phyloP scores from a whole-genome alignment of 1,140 invertebrate genomes.

The Aphelinus certus region DNA sequence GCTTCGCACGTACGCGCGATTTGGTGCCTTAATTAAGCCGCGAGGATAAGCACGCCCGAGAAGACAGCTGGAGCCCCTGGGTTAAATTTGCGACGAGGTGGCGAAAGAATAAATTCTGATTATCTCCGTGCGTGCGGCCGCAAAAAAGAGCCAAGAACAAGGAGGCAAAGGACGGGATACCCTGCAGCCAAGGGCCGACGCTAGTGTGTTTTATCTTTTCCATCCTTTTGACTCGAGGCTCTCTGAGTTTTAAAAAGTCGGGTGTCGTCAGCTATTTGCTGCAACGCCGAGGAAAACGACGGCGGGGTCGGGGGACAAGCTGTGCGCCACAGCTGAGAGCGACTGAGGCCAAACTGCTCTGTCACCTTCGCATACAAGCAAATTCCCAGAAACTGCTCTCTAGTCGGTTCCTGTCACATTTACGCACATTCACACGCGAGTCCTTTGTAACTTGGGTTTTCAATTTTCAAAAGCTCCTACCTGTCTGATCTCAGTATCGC shows the following conservation, averaged over 20 bases:
- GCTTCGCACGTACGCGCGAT: background rate
- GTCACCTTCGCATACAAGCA: too few relatives aligned
- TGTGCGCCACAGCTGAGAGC: too few relatives aligned
- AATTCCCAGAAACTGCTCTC: too few relatives aligned
- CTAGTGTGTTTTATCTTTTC: background rate
- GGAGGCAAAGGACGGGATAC: background rate
- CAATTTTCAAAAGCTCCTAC: too few relatives aligned
- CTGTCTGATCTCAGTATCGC: too few relatives aligned
- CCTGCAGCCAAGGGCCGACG: background rate
- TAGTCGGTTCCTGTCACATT: too few relatives aligned
- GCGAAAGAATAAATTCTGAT: slow-evolving; percentile 22
- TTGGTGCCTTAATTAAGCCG: slow-evolving; percentile 28
- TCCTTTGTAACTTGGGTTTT: too few relatives aligned
- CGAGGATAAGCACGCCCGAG: background rate
- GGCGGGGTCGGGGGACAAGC: too few relatives aligned
- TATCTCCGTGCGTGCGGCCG: background rate
- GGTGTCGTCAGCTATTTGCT: slow-evolving; percentile 55
- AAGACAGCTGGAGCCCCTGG: background rate
- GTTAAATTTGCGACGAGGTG: background rate
- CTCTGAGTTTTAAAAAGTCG: slow-evolving; percentile 53
- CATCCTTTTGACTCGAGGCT: slow-evolving; percentile 39
- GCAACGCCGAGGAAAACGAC: slow-evolving; percentile 53
- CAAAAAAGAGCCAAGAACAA: background rate
- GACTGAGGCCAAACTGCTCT: too few relatives aligned
- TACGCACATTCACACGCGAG: too few relatives aligned